These are phyloP conservation scores for Rhynchopsitta pachyrhyncha DNA, from an alignment of 2,113 vertebrate genomes.

Conservation along the genomic window DNA sequence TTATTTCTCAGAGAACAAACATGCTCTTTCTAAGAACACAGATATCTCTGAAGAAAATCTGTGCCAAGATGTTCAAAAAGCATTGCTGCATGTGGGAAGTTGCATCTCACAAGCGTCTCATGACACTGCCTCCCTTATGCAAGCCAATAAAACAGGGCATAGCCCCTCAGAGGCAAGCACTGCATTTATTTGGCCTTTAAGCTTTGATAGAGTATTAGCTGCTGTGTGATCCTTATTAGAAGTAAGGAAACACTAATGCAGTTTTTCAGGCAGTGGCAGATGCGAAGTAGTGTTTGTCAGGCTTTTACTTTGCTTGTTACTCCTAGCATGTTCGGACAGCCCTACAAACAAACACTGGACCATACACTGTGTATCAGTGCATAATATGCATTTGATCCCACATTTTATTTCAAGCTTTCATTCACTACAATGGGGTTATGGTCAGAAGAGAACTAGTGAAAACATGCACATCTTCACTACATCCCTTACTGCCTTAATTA, in stretches of 20 bases:
- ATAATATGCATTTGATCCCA: neutral
- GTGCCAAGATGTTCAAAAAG: neutral
- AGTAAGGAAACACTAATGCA: neutral
- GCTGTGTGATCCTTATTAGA: neutral
- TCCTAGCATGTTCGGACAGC: neutral
- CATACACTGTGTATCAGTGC: neutral
- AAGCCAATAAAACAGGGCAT: neutral
- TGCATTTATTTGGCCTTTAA: neutral
- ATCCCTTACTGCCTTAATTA: neutral
- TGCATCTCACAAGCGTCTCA: constrained; percentile 28
- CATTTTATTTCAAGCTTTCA: neutral
- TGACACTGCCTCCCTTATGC: neutral
- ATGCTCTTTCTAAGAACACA: constrained; percentile 18
- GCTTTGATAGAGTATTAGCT: neutral
- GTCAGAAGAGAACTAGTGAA: neutral
- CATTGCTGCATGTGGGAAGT: neutral
- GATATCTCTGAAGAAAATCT: constrained; percentile 13
- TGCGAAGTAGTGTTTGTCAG: neutral
- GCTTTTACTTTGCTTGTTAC: neutral
- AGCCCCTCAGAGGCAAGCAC: neutral
- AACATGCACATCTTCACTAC: neutral
- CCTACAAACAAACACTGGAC: neutral
- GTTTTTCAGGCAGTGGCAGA: neutral
- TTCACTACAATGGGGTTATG: neutral
- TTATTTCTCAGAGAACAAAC: neutral